Conservation (phyloP, 2,113 vertebrate genomes). For the Protobothrops flavoviridis region DNA sequence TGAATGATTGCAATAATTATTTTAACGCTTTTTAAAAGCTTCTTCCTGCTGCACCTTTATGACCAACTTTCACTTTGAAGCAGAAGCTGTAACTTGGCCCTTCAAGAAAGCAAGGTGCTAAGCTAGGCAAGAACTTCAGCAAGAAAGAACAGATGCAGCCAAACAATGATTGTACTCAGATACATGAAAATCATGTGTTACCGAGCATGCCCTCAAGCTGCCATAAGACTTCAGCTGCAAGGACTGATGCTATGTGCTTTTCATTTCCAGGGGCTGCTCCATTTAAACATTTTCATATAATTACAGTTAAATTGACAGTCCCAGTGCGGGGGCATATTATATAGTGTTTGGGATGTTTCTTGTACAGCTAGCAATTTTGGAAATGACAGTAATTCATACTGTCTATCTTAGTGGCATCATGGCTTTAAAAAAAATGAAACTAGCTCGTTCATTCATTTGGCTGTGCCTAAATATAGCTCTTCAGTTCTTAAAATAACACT, state of each 20-base stretch:
- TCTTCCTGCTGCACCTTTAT: neutral
- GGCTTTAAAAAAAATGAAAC: conserved; percentile 70
- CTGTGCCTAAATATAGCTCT: conserved; percentile 47
- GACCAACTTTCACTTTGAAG: neutral
- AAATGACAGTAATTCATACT: conserved; percentile 74
- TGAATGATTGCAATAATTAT: neutral
- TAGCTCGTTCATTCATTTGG: conserved; percentile 46
- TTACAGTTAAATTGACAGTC: conserved; percentile 63
- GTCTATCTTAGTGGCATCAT: conserved; percentile 68
- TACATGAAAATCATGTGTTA: neutral
- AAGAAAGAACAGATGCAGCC: neutral
- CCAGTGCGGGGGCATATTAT: conserved; percentile 7
- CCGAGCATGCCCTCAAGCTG: neutral
- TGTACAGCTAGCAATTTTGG: conserved; percentile 68
- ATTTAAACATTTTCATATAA: conserved; percentile 68
- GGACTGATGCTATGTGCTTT: conserved; percentile 42
- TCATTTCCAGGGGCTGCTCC: conserved; percentile 66
- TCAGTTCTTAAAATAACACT: conserved; percentile 37
- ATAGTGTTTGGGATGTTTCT: conserved; percentile 49
- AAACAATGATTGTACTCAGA: neutral
- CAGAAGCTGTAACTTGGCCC: neutral
- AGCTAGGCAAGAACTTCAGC: neutral
- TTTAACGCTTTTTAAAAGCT: neutral
- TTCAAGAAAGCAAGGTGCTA: neutral
- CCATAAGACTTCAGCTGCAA: conserved; percentile 50